Base-by-base conservation (phyloP, 1,140 invertebrate species). In the Drosophila kikkawai region DNA sequence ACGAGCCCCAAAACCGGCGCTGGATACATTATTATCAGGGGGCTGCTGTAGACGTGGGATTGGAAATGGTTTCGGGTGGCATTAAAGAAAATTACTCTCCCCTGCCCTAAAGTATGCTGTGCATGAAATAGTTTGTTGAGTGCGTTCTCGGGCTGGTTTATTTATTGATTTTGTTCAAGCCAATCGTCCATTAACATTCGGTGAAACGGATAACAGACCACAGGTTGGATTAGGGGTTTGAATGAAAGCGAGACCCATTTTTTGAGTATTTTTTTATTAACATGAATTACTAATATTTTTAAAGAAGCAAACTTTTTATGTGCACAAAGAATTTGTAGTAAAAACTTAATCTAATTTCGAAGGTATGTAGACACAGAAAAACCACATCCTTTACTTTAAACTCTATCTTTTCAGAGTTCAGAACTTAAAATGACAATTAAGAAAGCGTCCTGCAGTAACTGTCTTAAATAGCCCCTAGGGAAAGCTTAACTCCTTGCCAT, bases 81-180 rank as follows among this genome's bases (percentile, higher is more conserved):
- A 80, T 80, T 80, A 53, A 88, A 50, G 77, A 77, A 87, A 77
- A 80, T 87, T 87, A 63, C 68, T 79, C 44, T 29, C 29, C 19
- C 51, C 68, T 48, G 60, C 19, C 37, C 13, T 42, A 50, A 70
- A 79, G 82, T 79, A 51, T 83, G 60, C 57, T 67, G 47, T 83
- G 80, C 84, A 74, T 73, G 80, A 69, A 88, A 87, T 80, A 80
- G 83, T 77, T 83, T 29, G 7, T 75, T 32, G 42, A 36, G 59
- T 53, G 50, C 19, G 44, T 47, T 19, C 47, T 29, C 19, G 55
- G 73, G 45, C 58, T 68, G 59, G 50, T 56, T 69, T 66, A 68
- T 57, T 71, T 79, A 79, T 80, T 68, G 84, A 74, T 80, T 87
- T 63, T 70, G 60, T 75, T 17, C 39, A 56, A 45, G 63, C 58